Conservation (phyloP, 2,888 invertebrate species). For the Nudaria mundana region DNA sequence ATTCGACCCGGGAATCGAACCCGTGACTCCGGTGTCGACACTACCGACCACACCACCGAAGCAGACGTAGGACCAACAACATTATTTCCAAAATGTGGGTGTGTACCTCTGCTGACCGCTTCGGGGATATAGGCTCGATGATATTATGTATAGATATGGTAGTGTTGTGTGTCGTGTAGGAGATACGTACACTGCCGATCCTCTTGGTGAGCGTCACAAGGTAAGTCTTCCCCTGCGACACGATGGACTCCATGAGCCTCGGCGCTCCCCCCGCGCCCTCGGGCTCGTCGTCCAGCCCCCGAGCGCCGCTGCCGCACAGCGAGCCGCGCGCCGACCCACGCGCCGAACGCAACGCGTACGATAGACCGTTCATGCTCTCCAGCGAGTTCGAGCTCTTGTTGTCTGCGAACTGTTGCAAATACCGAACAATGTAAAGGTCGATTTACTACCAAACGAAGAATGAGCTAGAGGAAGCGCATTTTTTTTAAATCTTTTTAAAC, state of each 20-base stretch:
- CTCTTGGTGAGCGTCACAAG: constrained; percentile 67
- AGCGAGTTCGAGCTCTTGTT: constrained; percentile 58
- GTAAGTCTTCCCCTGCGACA: constrained; percentile 68
- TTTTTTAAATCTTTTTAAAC: too few species aligned
- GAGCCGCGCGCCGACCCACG: constrained; percentile 26
- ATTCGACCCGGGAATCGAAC: too few species aligned
- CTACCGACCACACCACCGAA: too few species aligned
- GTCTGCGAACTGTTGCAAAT: constrained; percentile 58
- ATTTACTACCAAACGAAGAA: too few species aligned
- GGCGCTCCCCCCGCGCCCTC: constrained; percentile 46
- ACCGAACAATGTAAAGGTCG: too few species aligned
- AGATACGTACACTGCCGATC: constrained; percentile 56
- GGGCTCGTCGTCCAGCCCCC: constrained; percentile 38
- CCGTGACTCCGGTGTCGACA: too few species aligned
- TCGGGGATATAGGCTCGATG: too few species aligned
- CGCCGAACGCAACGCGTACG: constrained; percentile 47
- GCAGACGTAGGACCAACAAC: too few species aligned
- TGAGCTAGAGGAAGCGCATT: too few species aligned
- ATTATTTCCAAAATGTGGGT: too few species aligned
- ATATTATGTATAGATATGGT: too few species aligned
- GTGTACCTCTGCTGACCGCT: too few species aligned
- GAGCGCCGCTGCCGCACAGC: constrained; percentile 29
- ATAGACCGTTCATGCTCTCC: constrained; percentile 54
- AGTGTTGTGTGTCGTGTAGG: not conserved
- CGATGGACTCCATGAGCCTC: constrained; percentile 70